Evolutionary conservation across 2,797 vertebrate species (phyloP).

Genomic region (Ctenochaetus hawaiiensis): DNA sequence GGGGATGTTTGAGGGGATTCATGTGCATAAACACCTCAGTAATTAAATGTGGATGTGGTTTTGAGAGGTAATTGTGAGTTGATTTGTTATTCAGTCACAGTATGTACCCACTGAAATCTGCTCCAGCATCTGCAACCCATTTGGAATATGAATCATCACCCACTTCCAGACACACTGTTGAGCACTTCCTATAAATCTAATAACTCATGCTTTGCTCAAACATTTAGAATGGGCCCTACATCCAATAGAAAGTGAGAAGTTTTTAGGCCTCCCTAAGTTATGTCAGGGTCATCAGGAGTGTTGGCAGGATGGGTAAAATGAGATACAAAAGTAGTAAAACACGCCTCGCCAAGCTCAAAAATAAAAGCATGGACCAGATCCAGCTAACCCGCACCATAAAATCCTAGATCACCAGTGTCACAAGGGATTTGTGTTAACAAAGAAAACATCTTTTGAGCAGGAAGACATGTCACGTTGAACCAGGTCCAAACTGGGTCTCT

Average conservation of each 20-base stretch:
- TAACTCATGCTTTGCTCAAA: constrained; percentile 59
- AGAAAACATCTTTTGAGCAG: constrained; percentile 52
- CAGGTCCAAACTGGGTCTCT: constrained; percentile 48
- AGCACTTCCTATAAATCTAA: constrained; percentile 74
- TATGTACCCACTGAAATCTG: constrained; percentile 54
- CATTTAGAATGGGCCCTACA: constrained; percentile 30
- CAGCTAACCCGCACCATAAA: constrained; percentile 49
- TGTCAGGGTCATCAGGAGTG: constrained; percentile 49
- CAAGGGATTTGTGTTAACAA: constrained; percentile 54
- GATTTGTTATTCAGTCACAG: constrained; percentile 60
- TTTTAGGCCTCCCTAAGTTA: constrained; percentile 31
- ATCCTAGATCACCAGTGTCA: constrained; percentile 46
- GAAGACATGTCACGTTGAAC: constrained; percentile 55
- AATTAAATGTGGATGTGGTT: constrained; percentile 68
- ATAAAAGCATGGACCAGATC: constrained; percentile 37
- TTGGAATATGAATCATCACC: constrained; percentile 76
- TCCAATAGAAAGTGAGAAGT: constrained; percentile 40
- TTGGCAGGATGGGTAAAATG: constrained; percentile 47
- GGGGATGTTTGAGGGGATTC: constrained; percentile 36
- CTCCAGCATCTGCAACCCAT: constrained; percentile 72
- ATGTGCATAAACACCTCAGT: constrained; percentile 53
- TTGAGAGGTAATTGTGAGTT: constrained; percentile 57
- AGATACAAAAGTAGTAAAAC: constrained; percentile 35
- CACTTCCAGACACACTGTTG: constrained; percentile 69
- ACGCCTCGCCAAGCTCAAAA: constrained; percentile 30